These are phyloP conservation scores for Helicoverpa assulta DNA, from an alignment of 2,888 invertebrate genomes.

Conservation along the genomic window DNA sequence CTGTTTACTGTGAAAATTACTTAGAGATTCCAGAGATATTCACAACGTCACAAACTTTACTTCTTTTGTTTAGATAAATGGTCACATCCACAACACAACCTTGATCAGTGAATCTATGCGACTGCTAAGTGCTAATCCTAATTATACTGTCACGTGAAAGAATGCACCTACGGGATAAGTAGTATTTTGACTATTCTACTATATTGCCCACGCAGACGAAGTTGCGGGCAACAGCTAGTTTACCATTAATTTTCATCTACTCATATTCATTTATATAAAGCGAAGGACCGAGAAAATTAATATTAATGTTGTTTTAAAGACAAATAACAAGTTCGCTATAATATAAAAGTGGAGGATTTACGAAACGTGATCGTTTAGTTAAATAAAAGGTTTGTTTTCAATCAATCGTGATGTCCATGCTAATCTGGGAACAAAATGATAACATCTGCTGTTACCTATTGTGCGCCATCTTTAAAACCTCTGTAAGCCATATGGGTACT, in stretches of 20 bases:
- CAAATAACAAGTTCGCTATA: conserved; percentile 45
- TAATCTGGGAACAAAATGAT: conserved; percentile 38
- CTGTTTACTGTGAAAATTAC: too few relatives aligned
- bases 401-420: conserved; percentile 48
- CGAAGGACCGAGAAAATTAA: conserved; percentile 52
- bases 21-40: too few relatives aligned
- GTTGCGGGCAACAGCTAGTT: too few relatives aligned
- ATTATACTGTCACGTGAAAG: too few relatives aligned
- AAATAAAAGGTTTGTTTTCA: conserved; percentile 42
- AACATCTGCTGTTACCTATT: conserved; percentile 34
- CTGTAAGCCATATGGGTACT: background rate
- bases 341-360: conserved; percentile 26
- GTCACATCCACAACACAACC: too few relatives aligned
- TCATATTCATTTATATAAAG: conserved; percentile 54
- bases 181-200: too few relatives aligned
- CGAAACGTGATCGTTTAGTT: conserved; percentile 55
- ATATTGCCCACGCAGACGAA: too few relatives aligned
- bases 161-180: too few relatives aligned
- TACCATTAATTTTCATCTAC: conserved; percentile 61
- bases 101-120: too few relatives aligned
- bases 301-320: conserved; percentile 53
- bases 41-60: too few relatives aligned
- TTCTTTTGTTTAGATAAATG: too few relatives aligned
- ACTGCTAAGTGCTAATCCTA: too few relatives aligned
- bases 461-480: conserved; percentile 21